Percentiles rank a stretch among this genome's conserved stretches.
These are phyloP conservation scores for Drosophila phalerata DNA, from an alignment of 2,888 invertebrate genomes.

Conservation along the genomic window DNA sequence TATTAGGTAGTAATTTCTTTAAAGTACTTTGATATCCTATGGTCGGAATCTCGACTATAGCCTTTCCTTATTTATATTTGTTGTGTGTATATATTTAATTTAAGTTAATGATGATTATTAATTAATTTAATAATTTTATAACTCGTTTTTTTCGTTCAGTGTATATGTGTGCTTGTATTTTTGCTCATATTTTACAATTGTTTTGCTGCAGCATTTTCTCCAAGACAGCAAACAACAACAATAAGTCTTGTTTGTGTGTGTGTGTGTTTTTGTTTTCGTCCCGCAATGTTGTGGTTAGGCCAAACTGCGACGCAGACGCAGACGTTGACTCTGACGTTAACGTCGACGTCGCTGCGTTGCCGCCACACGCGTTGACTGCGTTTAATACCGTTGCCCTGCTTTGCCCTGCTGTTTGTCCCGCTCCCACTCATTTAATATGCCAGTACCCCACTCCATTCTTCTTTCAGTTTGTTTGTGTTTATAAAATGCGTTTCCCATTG, in stretches of 20 bases:
- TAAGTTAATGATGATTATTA: no score
- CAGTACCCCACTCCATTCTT: constrained; percentile 6
- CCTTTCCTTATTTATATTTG: no score
- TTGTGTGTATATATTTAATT: no score
- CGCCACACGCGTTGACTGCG: constrained; percentile 60
- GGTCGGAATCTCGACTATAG: no score
- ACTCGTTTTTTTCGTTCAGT: no score
- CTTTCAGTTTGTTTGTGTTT: constrained; percentile 63
- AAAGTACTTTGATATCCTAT: no score
- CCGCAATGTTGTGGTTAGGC: constrained; percentile 65
- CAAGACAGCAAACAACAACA: constrained; percentile 64
- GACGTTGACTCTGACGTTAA: no score
- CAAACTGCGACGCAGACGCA: constrained; percentile 32
- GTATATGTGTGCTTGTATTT: constrained; percentile 38
- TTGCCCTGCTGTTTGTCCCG: constrained; percentile 14
- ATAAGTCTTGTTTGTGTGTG: constrained; percentile 11
- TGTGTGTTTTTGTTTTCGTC: constrained; percentile 41
- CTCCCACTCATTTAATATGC: constrained; percentile 22
- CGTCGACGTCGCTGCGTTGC: constrained; percentile 13
- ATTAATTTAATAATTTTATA: no score
- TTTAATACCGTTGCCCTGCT: constrained; percentile 36
- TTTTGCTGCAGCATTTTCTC: constrained; percentile 73
- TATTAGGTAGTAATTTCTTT: no score
- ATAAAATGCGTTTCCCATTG: constrained; percentile 65
- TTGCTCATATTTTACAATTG: constrained; percentile 77